Evolutionary conservation across 2,888 invertebrate genomes (phyloP).

Genomic region (Metalampra italica): DNA sequence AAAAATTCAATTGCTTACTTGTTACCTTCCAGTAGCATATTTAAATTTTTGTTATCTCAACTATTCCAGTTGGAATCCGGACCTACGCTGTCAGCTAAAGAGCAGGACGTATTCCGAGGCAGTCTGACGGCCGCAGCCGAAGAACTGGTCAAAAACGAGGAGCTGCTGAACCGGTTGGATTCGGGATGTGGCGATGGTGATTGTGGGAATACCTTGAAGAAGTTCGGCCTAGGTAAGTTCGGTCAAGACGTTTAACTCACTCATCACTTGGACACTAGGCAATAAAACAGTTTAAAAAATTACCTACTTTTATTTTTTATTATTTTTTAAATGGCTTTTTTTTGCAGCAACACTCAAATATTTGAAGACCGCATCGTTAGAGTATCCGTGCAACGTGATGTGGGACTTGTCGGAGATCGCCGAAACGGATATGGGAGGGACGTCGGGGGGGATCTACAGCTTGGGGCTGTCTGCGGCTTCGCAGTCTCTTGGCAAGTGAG

Average conservation of each 20-base stretch:
- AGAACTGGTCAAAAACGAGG: constrained; percentile 79
- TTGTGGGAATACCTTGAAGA: constrained; percentile 83
- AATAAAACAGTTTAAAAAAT: too few species aligned
- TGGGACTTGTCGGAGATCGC: constrained; percentile 79
- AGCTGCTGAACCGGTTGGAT: constrained; percentile 82
- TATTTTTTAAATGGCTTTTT: too few species aligned
- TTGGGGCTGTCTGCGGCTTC: constrained; percentile 84
- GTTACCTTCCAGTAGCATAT: too few species aligned
- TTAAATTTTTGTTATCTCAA: too few species aligned
- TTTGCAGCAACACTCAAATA: constrained; percentile 48
- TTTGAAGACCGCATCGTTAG: constrained; percentile 39
- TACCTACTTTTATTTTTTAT: too few species aligned
- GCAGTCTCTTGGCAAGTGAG: constrained; percentile 56
- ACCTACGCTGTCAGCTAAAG: constrained; percentile 34
- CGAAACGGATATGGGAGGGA: constrained; percentile 86
- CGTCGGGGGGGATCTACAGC: constrained; percentile 88
- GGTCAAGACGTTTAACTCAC: too few species aligned
- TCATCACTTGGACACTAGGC: too few species aligned
- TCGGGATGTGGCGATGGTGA: constrained; percentile 86
- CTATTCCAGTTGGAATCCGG: constrained; percentile 40
- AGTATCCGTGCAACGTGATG: constrained; percentile 62
- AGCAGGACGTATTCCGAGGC: constrained; percentile 41
- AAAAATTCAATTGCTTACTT: too few species aligned
- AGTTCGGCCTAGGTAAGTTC: constrained; percentile 74
- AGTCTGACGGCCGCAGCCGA: constrained; percentile 66